Conservation (phyloP, 1,140 invertebrate genomes). For the Aphis gossypii region DNA sequence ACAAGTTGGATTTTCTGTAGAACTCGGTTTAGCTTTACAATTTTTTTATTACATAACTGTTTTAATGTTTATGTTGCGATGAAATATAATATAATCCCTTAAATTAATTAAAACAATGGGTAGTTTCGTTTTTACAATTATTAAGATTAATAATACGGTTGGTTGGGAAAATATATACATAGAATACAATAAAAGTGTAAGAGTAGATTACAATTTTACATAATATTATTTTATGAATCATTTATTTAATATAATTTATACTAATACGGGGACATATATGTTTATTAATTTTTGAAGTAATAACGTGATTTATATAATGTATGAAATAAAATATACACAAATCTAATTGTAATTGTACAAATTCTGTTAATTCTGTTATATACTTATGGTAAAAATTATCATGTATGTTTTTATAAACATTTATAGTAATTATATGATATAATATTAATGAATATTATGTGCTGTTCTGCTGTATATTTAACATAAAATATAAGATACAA, state of each 20-base stretch:
- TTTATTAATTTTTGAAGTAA: not conserved
- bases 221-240: not conserved
- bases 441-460: no score
- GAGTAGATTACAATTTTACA: not conserved
- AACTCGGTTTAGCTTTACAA: not conserved
- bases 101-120: not conserved
- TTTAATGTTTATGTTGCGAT: not conserved
- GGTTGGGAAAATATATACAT: not conserved
- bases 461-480: no score
- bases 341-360: not conserved
- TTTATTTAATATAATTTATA: not conserved
- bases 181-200: not conserved
- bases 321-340: not conserved
- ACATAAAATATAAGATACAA: no score
- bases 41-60: not conserved
- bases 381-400: not conserved
- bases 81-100: not conserved
- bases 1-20: not conserved
- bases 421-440: no score
- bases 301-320: not conserved
- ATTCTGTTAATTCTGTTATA: not conserved
- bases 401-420: not conserved
- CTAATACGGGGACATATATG: not conserved
- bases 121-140: not conserved
- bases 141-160: not conserved